A percentile compares a stretch with the other conserved stretches of the same genome.
Evolutionary conservation across 2,797 vertebrate genomes (phyloP).

Genomic region (Clarias platycephalus): DNA sequence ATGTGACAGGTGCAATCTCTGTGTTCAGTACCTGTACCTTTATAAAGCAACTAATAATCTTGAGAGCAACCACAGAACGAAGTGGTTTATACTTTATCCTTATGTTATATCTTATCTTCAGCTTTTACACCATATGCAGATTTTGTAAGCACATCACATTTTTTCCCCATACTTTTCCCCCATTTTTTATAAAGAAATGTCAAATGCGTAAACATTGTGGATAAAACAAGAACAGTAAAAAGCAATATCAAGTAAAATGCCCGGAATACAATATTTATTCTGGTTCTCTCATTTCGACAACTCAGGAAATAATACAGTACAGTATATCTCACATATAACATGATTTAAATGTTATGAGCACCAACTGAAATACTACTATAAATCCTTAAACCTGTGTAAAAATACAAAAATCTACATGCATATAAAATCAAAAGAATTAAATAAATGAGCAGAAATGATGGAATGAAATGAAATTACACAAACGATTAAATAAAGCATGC

Average conservation of each 20-base stretch:
- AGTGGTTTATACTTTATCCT: conserved; percentile 10
- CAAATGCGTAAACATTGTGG: background rate
- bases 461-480: background rate
- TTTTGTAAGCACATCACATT: background rate
- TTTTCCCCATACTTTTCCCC: too few species aligned
- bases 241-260: background rate
- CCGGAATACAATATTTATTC: background rate
- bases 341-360: background rate
- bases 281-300: background rate
- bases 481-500: background rate
- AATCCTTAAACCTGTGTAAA: background rate
- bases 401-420: background rate
- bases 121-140: background rate
- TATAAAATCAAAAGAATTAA: background rate
- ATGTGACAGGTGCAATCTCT: conserved; percentile 58
- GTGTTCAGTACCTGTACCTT: conserved; percentile 53
- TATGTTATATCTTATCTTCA: background rate
- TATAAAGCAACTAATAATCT: conserved; percentile 46
- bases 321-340: background rate
- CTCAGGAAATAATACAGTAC: background rate
- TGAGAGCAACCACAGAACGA: conserved; percentile 7
- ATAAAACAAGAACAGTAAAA: background rate
- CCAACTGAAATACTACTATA: background rate
- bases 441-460: background rate
- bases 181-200: background rate